Base-by-base conservation (phyloP, 2,797 vertebrate genomes). In the Anguilla anguilla region DNA sequence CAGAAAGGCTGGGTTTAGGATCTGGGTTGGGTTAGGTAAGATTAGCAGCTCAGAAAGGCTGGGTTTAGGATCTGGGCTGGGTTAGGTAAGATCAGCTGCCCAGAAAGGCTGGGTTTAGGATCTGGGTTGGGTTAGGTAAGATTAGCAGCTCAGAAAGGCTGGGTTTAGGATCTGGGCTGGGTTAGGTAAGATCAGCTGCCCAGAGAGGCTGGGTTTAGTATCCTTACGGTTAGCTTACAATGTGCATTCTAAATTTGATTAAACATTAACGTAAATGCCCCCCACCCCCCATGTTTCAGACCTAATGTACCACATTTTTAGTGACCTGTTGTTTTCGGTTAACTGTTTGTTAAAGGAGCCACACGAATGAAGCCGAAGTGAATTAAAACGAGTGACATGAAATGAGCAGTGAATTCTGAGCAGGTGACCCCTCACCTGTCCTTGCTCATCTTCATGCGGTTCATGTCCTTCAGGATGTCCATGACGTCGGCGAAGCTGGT, bases 401-500 rank as follows among this genome's bases (percentile, higher is more conserved):
- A 57, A 19, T 2, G n/a, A 17, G 15, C 7, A 39, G 67, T 46
- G 55, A 57, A 57, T 13, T 17, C 13, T 10, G 5, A 1, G 25
- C 22, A 28, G 7, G n/a, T 67, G 7, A 67, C 5, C 28, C 25
- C n/a, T 87, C 92, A 99, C 98, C 98, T 95, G 92, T 99, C 98
- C 94, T 98, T 98, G 95, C 97, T 99, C 96, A 99, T 97, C 94
- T 98, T 99, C 97, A 99, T 98, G 92, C 98, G 97, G 86, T 99
- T 99, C 93, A 99, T 99, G 94, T 99, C 99, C 92, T 98, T 99
- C 89, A 99, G 95, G 89, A 99, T 99, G 90, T 99, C 98, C 97
- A 98, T 99, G 93, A 99, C 98, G 85, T 99, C 99, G 0, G 99
- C 99, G 90, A 99, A 99, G 91, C 99, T 99, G 93, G 98, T 99